These are phyloP conservation scores for Ploceus nigricollis DNA, from an alignment of 2,113 vertebrate genomes.

Conservation along the genomic window DNA sequence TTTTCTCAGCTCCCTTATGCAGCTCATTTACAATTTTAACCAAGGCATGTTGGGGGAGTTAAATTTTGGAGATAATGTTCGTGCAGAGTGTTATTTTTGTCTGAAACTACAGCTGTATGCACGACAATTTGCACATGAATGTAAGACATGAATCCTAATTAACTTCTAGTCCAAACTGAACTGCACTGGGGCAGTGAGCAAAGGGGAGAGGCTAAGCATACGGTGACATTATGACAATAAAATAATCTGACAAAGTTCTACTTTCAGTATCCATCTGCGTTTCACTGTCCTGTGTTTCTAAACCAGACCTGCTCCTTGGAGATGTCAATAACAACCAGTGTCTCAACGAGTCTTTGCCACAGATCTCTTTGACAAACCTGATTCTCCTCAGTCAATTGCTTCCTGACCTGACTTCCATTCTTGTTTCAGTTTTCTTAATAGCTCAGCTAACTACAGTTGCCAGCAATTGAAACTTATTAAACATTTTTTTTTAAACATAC, in stretches of 20 bases:
- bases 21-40: background rate
- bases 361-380: background rate
- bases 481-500: background rate
- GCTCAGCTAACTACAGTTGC: conserved; percentile 1
- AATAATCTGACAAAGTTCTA: background rate
- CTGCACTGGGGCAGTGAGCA: background rate
- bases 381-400: conserved; percentile 5
- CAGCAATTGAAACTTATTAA: conserved; percentile 9
- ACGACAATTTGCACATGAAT: background rate
- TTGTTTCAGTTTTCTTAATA: conserved; percentile 17
- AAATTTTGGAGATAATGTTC: background rate
- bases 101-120: background rate
- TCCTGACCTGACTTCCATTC: conserved; percentile 14
- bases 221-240: too few relatives aligned
- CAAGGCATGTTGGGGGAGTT: background rate
- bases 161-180: background rate
- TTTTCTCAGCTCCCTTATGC: background rate
- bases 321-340: background rate
- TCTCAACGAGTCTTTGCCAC: background rate
- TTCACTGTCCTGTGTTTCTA: background rate
- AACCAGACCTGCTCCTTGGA: background rate
- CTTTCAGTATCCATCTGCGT: background rate
- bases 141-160: background rate
- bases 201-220: background rate
- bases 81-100: background rate